These are phyloP conservation scores for Dinothrombium tinctorium DNA, from an alignment of 1,140 invertebrate species.

Conservation along the genomic window DNA sequence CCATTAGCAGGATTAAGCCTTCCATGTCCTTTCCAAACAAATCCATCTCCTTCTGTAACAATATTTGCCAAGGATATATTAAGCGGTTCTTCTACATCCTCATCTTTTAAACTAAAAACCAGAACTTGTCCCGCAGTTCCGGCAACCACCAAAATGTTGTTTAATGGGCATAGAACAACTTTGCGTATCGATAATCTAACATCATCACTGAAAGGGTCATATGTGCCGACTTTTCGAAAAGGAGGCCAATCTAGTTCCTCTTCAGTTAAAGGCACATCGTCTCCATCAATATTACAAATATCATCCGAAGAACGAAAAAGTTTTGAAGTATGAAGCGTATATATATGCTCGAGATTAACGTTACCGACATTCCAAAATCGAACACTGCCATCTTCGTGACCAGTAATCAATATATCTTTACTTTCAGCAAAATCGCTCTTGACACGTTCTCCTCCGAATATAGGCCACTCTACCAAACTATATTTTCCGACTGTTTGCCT, in stretches of 20 bases:
- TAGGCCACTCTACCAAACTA: constrained; percentile 19
- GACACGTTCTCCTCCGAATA: constrained; percentile 18
- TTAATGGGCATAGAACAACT: constrained; percentile 54
- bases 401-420: constrained; percentile 51
- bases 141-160: constrained; percentile 60
- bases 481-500: constrained; percentile 24
- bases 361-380: constrained; percentile 75
- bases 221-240: constrained; percentile 73
- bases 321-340: constrained; percentile 56
- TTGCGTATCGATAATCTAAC: constrained; percentile 77
- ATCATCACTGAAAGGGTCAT: constrained; percentile 93
- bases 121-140: constrained; percentile 84
- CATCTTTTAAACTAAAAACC: constrained; percentile 34
- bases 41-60: constrained; percentile 69
- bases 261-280: constrained; percentile 12
- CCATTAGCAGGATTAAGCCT: constrained; percentile 30
- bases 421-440: constrained; percentile 14
- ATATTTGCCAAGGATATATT: constrained; percentile 50
- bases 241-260: constrained; percentile 42
- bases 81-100: constrained; percentile 21
- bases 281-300: constrained; percentile 5
- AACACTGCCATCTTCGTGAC: constrained; percentile 88
- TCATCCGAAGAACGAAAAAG: constrained; percentile 36
- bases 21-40: constrained; percentile 95
- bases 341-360: constrained; percentile 50